phyloP scores from a whole-genome alignment of 2,113 vertebrate species.

The Takifugu flavidus region DNA sequence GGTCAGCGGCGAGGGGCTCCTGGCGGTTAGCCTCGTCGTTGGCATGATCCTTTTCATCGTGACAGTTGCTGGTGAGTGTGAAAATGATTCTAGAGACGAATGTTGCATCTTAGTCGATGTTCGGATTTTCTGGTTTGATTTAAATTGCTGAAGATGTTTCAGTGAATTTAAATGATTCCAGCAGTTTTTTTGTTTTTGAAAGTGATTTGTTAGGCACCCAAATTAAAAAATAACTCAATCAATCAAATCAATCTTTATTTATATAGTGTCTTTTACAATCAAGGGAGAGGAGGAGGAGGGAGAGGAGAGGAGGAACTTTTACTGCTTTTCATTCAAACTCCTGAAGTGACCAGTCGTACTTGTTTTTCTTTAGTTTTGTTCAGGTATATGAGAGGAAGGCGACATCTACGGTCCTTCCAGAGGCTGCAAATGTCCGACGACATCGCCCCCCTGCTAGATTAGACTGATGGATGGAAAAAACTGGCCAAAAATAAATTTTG shows the following conservation, averaged over 20 bases:
- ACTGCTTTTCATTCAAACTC: too few species aligned
- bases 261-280: too few species aligned
- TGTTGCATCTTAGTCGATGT: not conserved
- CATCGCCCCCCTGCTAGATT: constrained; percentile 80
- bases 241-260: too few species aligned
- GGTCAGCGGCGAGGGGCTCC: constrained; percentile 72
- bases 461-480: constrained; percentile 8
- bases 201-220: too few species aligned
- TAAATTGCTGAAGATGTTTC: too few species aligned
- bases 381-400: constrained; percentile 63
- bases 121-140: too few species aligned
- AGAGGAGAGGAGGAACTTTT: too few species aligned
- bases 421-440: constrained; percentile 81
- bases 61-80: constrained; percentile 68
- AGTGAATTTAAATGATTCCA: too few species aligned
- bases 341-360: not conserved
- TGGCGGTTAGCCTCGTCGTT: constrained; percentile 79
- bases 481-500: not conserved
- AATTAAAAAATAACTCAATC: too few species aligned
- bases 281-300: too few species aligned
- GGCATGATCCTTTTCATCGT: constrained; percentile 79
- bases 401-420: constrained; percentile 67
- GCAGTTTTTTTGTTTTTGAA: too few species aligned
- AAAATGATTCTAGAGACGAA: not conserved
- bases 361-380: constrained; percentile 65